phyloP scores from a whole-genome alignment of 2,888 invertebrate species.

The Drosophila yooni region DNA sequence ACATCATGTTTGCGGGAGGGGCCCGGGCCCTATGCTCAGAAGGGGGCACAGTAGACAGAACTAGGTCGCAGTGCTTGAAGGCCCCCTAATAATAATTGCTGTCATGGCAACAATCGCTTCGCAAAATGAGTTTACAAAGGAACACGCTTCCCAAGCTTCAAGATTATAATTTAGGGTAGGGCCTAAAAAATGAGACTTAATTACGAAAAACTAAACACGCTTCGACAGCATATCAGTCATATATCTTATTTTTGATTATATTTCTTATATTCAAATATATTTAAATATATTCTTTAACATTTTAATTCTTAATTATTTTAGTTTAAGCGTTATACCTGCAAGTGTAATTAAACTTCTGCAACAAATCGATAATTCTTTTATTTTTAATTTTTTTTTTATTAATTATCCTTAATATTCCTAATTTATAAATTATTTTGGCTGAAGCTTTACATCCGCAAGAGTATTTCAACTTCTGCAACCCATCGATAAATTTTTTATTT shows the following conservation, averaged over 20 bases:
- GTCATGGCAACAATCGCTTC: background rate
- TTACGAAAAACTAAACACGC: accelerated
- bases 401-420: background rate
- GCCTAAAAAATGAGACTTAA: background rate
- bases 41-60: background rate
- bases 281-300: background rate
- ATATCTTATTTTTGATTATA: background rate
- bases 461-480: slow-evolving; percentile 5
- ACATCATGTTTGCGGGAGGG: background rate
- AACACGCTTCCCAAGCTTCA: background rate
- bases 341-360: no score
- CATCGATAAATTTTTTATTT: background rate
- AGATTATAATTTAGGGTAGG: background rate
- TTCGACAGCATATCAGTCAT: background rate
- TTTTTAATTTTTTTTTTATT: background rate
- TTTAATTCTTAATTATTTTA: accelerated
- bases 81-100: background rate
- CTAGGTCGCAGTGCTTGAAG: background rate
- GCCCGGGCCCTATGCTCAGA: background rate
- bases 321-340: no score
- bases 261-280: background rate
- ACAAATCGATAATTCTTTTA: accelerated
- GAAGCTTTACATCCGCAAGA: background rate
- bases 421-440: background rate
- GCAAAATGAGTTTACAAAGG: background rate